Base-by-base conservation (phyloP, 2,113 vertebrate species). In the Otus sunia region DNA sequence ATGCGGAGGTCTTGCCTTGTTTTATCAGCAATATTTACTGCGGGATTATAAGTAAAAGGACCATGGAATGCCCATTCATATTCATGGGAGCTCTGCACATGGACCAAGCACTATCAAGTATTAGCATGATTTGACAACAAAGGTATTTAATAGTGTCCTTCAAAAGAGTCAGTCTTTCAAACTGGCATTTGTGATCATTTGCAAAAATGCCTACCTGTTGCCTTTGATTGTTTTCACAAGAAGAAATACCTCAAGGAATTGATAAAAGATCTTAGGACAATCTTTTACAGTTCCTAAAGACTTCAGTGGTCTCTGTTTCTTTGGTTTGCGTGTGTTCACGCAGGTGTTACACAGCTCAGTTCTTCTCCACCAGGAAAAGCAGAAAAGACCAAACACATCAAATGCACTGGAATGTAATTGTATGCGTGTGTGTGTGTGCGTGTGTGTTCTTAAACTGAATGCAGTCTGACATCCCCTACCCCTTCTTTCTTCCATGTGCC, bases 381-480 rank as follows among this genome's bases (percentile, higher is more conserved):
- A 97, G 92, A 96, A 96, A 94, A 97, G 96, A 95, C 96, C 91
- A 97, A 96, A 96, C 93, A 97, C 96, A 97, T 96, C 95, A 95
- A 96, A 97, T 97, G 96, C 97, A 95, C 96, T 97, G 96, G 97
- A 97, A 97, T 97, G 95, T 96, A 97, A 92, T 79, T 82, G 69
- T 91, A 68, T 93, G 66, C 10, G 41, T 45, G 68, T 2, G 32
- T 2, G n/a, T 15, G 20, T 39, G 47, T 18, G 53, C 9, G 22
- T 88, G 52, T 73, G 74, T 94, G 64, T 74, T 94, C 77, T 94
- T 92, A 86, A 95, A 78, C 87, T 92, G 96, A 96, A 91, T 94
- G 97, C 96, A 94, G 88, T 84, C 90, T 97, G 91, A 92, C 91
- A 92, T 89, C 69, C 92, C 80, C 43, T 94, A 86, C 41, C 92